Evolutionary conservation across 2,797 vertebrate genomes (phyloP).

Genomic region (Myotis vivesi): DNA sequence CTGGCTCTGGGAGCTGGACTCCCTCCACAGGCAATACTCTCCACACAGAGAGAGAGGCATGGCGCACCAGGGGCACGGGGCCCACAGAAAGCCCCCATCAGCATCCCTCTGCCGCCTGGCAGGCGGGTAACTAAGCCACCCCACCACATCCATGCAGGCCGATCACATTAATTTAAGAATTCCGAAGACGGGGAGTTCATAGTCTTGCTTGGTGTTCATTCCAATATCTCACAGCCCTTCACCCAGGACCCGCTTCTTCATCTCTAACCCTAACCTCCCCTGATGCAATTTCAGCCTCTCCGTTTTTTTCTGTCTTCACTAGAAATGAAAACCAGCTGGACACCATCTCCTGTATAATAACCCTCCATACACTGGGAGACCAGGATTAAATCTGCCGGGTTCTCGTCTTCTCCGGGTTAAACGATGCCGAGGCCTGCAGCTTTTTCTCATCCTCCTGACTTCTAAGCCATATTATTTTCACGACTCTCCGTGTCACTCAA

Average conservation of each 20-base stretch:
- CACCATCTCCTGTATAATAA: conserved; percentile 58
- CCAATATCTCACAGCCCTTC: conserved; percentile 29
- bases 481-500: conserved; percentile 51
- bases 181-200: conserved; percentile 35
- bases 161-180: conserved; percentile 47
- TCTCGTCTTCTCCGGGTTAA: conserved; percentile 60
- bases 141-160: neutral
- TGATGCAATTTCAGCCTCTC: conserved; percentile 59
- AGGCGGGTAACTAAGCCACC: conserved; percentile 1
- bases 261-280: conserved; percentile 57
- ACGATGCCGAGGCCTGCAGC: neutral
- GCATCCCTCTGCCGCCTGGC: neutral
- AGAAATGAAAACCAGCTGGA: conserved; percentile 77
- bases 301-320: conserved; percentile 58
- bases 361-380: conserved; percentile 19
- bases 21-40: conserved; percentile 22
- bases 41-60: neutral
- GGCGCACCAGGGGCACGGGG: neutral
- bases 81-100: fast-evolving
- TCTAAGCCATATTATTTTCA: conserved; percentile 50
- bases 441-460: neutral
- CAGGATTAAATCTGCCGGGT: conserved; percentile 52
- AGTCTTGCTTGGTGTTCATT: conserved; percentile 37
- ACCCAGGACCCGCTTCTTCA: conserved; percentile 41
- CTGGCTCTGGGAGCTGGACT: neutral